phyloP scores from a whole-genome alignment of 2,888 invertebrate species.

The Seladonia tumulorum region DNA sequence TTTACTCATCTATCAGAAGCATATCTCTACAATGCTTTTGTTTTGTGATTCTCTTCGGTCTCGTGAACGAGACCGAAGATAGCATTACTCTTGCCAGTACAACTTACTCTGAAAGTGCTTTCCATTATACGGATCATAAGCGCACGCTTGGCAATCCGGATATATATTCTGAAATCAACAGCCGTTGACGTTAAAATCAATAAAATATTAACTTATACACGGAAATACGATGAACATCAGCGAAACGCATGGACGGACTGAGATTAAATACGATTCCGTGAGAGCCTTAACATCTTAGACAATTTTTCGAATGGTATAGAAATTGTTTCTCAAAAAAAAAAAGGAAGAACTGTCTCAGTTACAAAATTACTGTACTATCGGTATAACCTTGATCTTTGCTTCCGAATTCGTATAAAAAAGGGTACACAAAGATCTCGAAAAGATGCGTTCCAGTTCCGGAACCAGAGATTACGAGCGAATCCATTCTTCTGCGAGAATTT shows the following conservation, averaged over 20 bases:
- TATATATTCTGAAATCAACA: conserved; percentile 19
- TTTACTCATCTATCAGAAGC: conserved; percentile 68
- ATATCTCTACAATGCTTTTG: conserved; percentile 78
- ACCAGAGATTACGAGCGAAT: not conserved
- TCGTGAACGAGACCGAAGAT: conserved; percentile 81
- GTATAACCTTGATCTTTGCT: conserved; percentile 16
- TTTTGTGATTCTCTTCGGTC: conserved; percentile 80
- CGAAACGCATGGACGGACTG: conserved; percentile 45
- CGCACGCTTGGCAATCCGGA: conserved; percentile 39
- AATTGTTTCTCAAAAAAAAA: conserved; percentile 11
- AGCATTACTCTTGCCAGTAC: conserved; percentile 75
- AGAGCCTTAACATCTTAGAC: conserved; percentile 7
- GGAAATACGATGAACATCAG: conserved; percentile 1
- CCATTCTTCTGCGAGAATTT: not conserved
- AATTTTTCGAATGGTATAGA: conserved; percentile 17
- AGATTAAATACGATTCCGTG: conserved; percentile 14
- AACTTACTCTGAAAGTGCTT: conserved; percentile 63
- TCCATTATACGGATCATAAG: conserved; percentile 72
- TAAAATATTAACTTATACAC: conserved; percentile 34
- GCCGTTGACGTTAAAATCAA: conserved; percentile 24
- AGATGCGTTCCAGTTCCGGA: conserved; percentile 6
- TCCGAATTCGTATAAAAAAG: conserved; percentile 61
- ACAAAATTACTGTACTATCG: not conserved
- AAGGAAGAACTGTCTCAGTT: conserved; percentile 4
- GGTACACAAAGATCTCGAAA: conserved; percentile 55